A percentile compares a stretch with the other conserved stretches of the same genome.
These are phyloP conservation scores for Limanda limanda DNA, from an alignment of 2,113 vertebrate species.

Conservation along the genomic window DNA sequence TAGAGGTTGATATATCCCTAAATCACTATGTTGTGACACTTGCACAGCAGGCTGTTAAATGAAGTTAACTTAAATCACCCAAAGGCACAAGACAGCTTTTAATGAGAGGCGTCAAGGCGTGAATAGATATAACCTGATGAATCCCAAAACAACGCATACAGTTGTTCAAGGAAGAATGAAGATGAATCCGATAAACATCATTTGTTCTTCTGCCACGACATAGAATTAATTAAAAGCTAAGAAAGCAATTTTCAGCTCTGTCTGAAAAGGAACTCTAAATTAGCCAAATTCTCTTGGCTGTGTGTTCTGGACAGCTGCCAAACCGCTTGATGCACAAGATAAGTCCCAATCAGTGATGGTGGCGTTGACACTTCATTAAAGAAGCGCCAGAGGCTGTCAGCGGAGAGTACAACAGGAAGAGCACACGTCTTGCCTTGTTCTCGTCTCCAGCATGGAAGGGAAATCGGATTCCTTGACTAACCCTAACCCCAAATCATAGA, in stretches of 20 bases:
- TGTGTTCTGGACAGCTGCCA: constrained; percentile 43
- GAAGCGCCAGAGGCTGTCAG: constrained; percentile 44
- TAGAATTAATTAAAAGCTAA: constrained; percentile 13
- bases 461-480: constrained; percentile 23
- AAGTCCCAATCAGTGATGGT: constrained; percentile 28
- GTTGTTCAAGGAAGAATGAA: constrained; percentile 13
- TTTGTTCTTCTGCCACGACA: background rate
- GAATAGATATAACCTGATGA: background rate
- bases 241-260: constrained; percentile 13
- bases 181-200: constrained; percentile 15
- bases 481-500: constrained; percentile 5
- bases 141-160: background rate
- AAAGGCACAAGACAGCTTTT: background rate
- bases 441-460: constrained; percentile 25
- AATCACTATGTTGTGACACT: too few relatives aligned
- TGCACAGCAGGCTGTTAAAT: too few relatives aligned
- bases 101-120: background rate
- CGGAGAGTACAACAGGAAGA: constrained; percentile 26
- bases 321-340: constrained; percentile 47
- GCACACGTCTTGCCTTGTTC: constrained; percentile 33
- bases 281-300: background rate
- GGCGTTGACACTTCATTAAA: constrained; percentile 58
- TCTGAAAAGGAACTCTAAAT: constrained; percentile 2
- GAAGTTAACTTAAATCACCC: background rate
- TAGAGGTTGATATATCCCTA: too few relatives aligned